Conservation (phyloP, 2,113 vertebrate species). For the Rallus limicola region DNA sequence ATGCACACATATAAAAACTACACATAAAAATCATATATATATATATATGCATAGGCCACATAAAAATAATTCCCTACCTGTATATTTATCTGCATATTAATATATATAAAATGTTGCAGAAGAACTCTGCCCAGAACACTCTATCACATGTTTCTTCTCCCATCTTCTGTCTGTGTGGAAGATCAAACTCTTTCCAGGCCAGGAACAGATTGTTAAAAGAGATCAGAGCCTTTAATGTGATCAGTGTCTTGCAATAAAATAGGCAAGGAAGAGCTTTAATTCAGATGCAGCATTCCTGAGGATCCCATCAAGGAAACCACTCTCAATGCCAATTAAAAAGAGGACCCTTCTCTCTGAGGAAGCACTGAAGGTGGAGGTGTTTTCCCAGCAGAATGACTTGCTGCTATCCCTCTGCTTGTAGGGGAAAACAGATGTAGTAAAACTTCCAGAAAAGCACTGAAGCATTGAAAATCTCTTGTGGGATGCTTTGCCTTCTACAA, state of each 20-base stretch:
- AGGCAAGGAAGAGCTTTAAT: background rate
- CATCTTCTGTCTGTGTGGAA: background rate
- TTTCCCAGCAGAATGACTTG: background rate
- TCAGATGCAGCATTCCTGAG: background rate
- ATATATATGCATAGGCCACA: too few species aligned
- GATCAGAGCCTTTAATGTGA: background rate
- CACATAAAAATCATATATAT: too few species aligned
- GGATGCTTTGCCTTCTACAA: too few species aligned
- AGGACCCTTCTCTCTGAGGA: background rate
- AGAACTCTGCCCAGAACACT: background rate
- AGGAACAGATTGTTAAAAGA: background rate
- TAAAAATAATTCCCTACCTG: too few species aligned
- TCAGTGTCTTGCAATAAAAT: background rate
- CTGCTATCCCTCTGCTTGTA: background rate
- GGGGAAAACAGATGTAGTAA: background rate
- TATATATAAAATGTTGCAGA: background rate
- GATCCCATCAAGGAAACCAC: background rate
- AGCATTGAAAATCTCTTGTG: too few species aligned
- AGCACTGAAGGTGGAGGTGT: background rate
- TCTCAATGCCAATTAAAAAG: background rate
- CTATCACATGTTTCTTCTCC: background rate
- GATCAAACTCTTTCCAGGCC: background rate
- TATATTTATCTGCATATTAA: background rate
- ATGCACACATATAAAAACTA: too few species aligned
- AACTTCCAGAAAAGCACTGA: too few species aligned